phyloP scores from a whole-genome alignment of 2,113 vertebrate genomes.

The Thalassarche chlororhynchos region DNA sequence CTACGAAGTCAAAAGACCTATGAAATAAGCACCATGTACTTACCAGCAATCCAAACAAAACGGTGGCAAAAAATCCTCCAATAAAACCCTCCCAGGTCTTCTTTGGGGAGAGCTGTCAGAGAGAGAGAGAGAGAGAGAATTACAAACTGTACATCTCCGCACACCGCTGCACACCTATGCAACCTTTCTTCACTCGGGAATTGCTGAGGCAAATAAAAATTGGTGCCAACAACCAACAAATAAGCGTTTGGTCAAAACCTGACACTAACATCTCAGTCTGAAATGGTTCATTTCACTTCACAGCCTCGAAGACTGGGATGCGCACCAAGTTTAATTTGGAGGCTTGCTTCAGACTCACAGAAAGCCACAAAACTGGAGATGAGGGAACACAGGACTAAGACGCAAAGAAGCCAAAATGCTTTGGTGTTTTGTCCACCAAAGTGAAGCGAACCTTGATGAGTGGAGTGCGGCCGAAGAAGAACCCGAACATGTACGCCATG shows the following conservation, averaged over 20 bases:
- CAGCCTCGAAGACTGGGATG: background rate
- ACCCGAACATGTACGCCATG: slow-evolving; percentile 99
- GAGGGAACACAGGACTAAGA: background rate
- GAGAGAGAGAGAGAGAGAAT: background rate
- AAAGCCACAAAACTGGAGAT: background rate
- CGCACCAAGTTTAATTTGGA: background rate
- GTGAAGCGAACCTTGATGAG: slow-evolving; percentile 89
- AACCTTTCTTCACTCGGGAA: background rate
- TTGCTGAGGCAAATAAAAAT: background rate
- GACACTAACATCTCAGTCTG: fast-evolving
- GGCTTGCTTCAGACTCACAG: background rate
- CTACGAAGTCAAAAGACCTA: background rate
- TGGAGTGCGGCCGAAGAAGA: slow-evolving; percentile 97
- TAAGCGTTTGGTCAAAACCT: background rate
- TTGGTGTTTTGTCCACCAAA: background rate
- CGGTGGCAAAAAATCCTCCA: slow-evolving; percentile 93
- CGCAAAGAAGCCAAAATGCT: background rate
- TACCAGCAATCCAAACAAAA: slow-evolving; percentile 94
- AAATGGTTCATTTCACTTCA: fast-evolving
- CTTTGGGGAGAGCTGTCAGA: slow-evolving; percentile 92
- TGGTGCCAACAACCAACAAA: background rate
- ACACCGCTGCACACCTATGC: background rate
- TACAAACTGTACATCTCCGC: background rate
- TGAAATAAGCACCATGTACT: background rate
- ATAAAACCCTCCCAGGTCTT: slow-evolving; percentile 99